Percentiles rank a stretch among this genome's conserved stretches.
phyloP scores from a whole-genome alignment of 2,888 invertebrate genomes.

The Myopa testacea region DNA sequence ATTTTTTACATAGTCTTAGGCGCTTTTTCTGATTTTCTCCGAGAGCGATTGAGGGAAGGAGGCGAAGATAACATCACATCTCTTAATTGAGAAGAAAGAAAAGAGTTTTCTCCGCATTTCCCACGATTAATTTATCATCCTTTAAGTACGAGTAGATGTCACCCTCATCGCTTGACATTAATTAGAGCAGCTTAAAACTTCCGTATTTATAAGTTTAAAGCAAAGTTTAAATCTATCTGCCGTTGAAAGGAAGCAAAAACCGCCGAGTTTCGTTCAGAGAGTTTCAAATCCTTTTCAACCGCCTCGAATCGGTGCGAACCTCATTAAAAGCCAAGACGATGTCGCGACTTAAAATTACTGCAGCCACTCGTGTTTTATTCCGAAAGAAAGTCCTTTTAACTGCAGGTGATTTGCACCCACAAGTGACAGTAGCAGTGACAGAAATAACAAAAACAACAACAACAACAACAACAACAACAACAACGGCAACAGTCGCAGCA shows the following conservation, averaged over 20 bases:
- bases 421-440: not conserved
- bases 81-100: no score
- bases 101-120: no score
- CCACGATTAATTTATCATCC: no score
- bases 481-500: not conserved
- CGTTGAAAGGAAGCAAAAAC: no score
- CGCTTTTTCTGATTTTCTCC: not conserved
- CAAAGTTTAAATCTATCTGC: no score
- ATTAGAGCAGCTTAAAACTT: no score
- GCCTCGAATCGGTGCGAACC: not conserved
- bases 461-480: not conserved
- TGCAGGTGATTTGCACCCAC: conserved; percentile 6
- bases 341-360: not conserved
- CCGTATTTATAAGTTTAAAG: no score
- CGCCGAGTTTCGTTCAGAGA: no score
- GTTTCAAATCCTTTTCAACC: not conserved
- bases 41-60: no score
- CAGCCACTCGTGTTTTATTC: not conserved
- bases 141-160: no score
- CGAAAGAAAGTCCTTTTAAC: not conserved
- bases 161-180: no score
- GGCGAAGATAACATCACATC: no score
- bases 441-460: not conserved
- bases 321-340: not conserved
- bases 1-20: conserved; percentile 15